Conservation (phyloP, 2,888 invertebrate genomes). For the Tromatobia lineatoria region DNA sequence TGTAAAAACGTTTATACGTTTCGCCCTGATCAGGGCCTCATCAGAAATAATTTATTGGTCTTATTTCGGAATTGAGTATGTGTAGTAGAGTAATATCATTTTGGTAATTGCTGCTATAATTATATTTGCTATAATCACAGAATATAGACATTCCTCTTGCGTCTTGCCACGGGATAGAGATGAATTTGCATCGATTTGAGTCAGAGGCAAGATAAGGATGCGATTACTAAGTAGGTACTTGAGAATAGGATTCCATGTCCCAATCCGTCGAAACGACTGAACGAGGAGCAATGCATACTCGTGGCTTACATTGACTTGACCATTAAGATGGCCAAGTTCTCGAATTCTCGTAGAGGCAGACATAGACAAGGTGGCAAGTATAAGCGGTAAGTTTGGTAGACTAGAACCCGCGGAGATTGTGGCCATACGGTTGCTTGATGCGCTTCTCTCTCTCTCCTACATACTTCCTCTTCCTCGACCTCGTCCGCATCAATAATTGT, state of each 20-base stretch:
- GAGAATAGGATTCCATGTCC: not conserved
- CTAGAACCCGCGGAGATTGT: conserved; percentile 4
- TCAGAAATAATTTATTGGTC: too few relatives aligned
- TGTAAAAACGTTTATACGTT: too few relatives aligned
- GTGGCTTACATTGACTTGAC: not conserved
- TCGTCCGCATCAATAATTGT: conserved; percentile 45
- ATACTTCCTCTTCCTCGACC: conserved; percentile 34
- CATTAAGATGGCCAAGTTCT: not conserved
- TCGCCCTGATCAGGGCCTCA: too few relatives aligned
- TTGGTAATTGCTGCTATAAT: too few relatives aligned
- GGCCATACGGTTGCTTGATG: conserved; percentile 65
- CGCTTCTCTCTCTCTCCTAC: conserved; percentile 13
- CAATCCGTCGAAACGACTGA: not conserved
- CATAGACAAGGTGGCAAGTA: not conserved
- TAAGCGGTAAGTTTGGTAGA: conserved; percentile 8
- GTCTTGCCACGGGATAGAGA: too few relatives aligned
- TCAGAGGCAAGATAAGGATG: not conserved
- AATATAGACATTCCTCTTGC: too few relatives aligned
- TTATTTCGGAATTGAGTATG: too few relatives aligned
- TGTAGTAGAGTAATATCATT: too few relatives aligned
- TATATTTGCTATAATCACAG: too few relatives aligned
- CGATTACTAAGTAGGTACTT: not conserved
- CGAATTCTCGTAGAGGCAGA: not conserved
- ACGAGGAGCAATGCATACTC: not conserved
- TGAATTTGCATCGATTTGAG: not conserved